Evolutionary conservation across 1,140 invertebrate genomes (phyloP), one percentile per base, ranked within the genome.

Genomic region (Anastrepha ludens): DNA sequence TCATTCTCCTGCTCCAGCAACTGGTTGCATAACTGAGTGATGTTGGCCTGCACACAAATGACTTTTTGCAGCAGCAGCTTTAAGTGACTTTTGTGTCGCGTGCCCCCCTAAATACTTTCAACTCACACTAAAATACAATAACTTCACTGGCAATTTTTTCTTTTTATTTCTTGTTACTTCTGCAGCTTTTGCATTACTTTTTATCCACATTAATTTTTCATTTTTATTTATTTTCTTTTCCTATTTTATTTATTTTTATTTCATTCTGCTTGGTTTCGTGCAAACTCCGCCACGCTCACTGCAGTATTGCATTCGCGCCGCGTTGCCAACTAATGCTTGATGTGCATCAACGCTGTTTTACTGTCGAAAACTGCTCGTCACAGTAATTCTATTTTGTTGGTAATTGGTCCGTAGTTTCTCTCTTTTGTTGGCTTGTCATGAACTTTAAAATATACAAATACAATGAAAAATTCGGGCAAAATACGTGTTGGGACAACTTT

Each of bases 21-120:
- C 70, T 41, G 13, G 44, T 47, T n/a, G 70, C 70, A 17, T 29
- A 29, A 0, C 60, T 62, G 13, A 9, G 13, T 17, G 60, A 15
- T 62, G 5, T 62, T 9, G 8, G 13, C n/a, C n/a, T 62, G 60
- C 47, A 20, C 15, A 81, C 74, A 81, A 74, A 81, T 81, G 20
- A 81, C 74, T 81, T 81, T 81, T 29, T 29, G 29, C 29, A 29
- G 44, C 47, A 20, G 74, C 74, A 81, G 20, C 74, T 81, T 50
- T 81, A 81, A 81, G 74, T 81, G 47, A 81, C 74, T 81, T 81
- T 81, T 81, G 9, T 81, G 47, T 55, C 8, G 47, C 15, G 60
- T n/a, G 9, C 8, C n/a, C 4, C n/a, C 4, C n/a, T 17, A 62
- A 62, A 13, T 62, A 62, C 60, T 62, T 62, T 62, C n/a, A 5